phyloP scores from a whole-genome alignment of 2,113 vertebrate genomes.

The Dromiciops gliroides region DNA sequence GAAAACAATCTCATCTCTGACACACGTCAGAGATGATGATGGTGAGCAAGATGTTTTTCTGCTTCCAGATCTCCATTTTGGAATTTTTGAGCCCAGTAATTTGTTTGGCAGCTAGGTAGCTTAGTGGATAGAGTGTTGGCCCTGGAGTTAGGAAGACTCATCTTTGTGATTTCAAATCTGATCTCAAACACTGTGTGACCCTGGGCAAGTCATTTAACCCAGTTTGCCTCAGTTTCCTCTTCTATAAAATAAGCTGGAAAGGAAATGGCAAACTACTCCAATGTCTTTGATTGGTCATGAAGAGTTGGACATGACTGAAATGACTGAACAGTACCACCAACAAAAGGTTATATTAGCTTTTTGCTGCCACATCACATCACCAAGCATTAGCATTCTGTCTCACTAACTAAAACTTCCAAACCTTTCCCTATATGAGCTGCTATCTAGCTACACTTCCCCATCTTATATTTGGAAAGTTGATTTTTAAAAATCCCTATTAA shows the following conservation, averaged over 20 bases:
- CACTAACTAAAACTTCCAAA: not conserved
- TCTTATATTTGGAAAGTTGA: not conserved
- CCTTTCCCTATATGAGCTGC: not conserved
- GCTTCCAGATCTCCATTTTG: not conserved
- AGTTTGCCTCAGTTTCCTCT: not conserved
- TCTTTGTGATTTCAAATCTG: not conserved
- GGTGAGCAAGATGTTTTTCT: not conserved
- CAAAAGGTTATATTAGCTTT: not conserved
- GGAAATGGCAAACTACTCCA: not conserved
- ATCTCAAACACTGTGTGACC: not conserved
- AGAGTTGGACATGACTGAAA: not conserved
- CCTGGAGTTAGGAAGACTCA: not conserved
- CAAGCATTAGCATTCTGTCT: not conserved
- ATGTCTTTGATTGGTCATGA: not conserved
- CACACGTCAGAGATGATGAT: not conserved
- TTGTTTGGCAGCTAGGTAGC: not conserved
- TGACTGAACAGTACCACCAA: not conserved
- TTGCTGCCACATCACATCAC: not conserved
- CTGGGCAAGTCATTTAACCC: not conserved
- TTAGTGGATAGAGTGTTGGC: not conserved
- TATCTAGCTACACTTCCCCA: not conserved
- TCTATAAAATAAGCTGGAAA: not conserved
- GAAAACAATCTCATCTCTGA: not conserved
- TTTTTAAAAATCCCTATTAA: not conserved
- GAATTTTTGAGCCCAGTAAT: not conserved